Base-by-base conservation (phyloP, 2,113 vertebrate genomes). In the Grus americana region DNA sequence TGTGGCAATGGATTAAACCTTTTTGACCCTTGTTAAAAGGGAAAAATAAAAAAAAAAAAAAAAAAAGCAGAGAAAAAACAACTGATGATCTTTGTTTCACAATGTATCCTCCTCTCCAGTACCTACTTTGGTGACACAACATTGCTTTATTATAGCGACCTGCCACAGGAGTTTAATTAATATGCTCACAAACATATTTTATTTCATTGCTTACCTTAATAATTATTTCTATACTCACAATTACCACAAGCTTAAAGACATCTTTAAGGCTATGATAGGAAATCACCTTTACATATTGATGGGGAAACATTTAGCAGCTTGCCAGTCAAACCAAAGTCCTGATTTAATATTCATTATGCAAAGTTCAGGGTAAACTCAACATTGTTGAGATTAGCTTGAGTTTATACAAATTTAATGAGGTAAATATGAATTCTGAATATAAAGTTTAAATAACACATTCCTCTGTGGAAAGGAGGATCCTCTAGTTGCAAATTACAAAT, bases 391-490 rank as follows among this genome's bases (percentile, higher is more conserved):
- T 27, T 76, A 80, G 11, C 15, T 55, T 66, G 11, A 59, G 20
- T 90, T 94, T 74, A 67, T 65, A 83, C 5, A 90, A 75, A 85
- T 81, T 84, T 88, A 9, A 73, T 49, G 10, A 89, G 21, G 29
- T 20, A 71, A 86, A 57, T 88, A 82, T 38, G 18, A 92, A 57
- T 79, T 84, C 16, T 52, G 15, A 93, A 47, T 21, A 61, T 27
- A 40, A 49, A 80, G 47, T 75, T 68, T 86, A 88, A 72, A 47
- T 88, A 80, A 71, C 4, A 49, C 2, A 12, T 75, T 66, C 16
- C 75, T 15, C 9, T 61, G 19, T 40, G 30, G n/a, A 74, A 68
- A 84, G 65, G 5, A 91, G 15, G 15, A 72, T 73, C 17, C 12
- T 72, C 13, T 42, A 5, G 2, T 19, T 67, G 34, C 4, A 86